Conservation (phyloP, 2,113 vertebrate species). For the Gracilinanus agilis region DNA sequence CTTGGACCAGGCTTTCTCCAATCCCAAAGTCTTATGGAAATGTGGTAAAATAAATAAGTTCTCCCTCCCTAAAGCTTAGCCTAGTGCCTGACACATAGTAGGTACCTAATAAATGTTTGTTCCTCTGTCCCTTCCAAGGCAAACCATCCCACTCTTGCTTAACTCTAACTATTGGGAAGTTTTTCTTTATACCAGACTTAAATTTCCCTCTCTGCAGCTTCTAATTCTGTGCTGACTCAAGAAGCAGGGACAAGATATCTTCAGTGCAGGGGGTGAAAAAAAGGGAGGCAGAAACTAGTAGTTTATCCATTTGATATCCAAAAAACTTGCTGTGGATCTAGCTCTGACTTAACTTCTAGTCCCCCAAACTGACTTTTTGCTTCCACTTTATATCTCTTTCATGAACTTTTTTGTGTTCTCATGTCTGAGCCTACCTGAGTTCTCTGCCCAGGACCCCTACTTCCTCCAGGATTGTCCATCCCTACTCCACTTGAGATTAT, state of each 20-base stretch:
- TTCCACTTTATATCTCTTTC: neutral
- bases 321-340: neutral
- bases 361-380: neutral
- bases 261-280: neutral
- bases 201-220: neutral
- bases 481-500: neutral
- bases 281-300: neutral
- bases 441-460: neutral
- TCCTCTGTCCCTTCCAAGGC: neutral
- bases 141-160: neutral
- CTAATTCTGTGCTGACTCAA: neutral
- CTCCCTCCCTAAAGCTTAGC: neutral
- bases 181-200: neutral
- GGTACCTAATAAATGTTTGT: neutral
- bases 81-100: neutral
- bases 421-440: neutral
- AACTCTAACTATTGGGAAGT: neutral
- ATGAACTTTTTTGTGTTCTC: neutral
- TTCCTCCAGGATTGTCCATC: neutral
- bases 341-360: neutral
- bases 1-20: neutral
- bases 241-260: neutral
- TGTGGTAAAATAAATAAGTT: neutral
- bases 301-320: neutral
- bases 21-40: neutral